phyloP scores from a whole-genome alignment of 1,140 invertebrate species.

The Lamellibrachia luymesi region DNA sequence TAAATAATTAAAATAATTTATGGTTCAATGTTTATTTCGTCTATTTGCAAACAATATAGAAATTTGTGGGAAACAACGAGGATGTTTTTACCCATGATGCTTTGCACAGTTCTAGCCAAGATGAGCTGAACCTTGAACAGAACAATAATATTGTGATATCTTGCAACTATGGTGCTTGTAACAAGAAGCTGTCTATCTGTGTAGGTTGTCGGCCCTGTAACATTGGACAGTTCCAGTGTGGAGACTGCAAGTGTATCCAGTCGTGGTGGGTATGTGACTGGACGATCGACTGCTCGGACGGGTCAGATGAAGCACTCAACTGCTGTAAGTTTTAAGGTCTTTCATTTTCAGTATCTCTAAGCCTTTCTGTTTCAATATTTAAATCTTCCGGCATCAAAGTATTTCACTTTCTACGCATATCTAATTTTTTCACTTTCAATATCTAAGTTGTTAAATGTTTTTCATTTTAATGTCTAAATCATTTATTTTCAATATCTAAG shows the following conservation, averaged over 20 bases:
- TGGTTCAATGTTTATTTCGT: too few species aligned
- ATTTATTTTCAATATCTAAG: background rate
- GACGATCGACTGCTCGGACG: constrained; percentile 38
- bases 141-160: too few species aligned
- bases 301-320: constrained; percentile 34
- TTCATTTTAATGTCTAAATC: background rate
- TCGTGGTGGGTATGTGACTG: constrained; percentile 48
- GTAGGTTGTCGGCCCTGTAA: constrained; percentile 49
- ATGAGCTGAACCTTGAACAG: too few species aligned
- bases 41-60: too few species aligned
- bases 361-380: background rate
- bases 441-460: background rate
- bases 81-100: too few species aligned
- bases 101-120: too few species aligned
- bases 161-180: too few species aligned
- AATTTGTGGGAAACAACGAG: too few species aligned
- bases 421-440: background rate
- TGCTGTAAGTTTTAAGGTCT: constrained; percentile 16
- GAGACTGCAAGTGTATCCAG: constrained; percentile 41
- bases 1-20: too few species aligned
- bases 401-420: background rate
- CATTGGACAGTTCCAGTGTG: constrained; percentile 85
- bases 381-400: background rate
- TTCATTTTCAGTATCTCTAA: background rate
- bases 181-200: background rate